Evolutionary conservation across 2,888 invertebrate species (phyloP).

Genomic region (Phanerotoma sp.): DNA sequence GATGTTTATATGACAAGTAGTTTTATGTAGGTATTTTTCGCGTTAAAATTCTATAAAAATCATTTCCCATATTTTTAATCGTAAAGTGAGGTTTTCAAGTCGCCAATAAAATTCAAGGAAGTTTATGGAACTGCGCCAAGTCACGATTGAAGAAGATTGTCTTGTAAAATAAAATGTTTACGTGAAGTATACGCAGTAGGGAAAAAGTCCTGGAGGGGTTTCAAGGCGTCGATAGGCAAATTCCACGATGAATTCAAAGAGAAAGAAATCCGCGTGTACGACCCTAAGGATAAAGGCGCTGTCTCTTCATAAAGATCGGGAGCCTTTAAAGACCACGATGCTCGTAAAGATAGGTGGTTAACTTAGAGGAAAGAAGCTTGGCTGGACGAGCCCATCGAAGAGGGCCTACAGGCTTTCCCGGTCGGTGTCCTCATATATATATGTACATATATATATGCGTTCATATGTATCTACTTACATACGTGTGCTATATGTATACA

Average conservation of each 20-base stretch:
- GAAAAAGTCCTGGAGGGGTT: slow-evolving; percentile 4
- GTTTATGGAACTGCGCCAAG: slow-evolving; percentile 7
- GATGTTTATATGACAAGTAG: no score
- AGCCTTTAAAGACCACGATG: slow-evolving; percentile 29
- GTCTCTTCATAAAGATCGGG: slow-evolving; percentile 21
- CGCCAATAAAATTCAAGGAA: not conserved
- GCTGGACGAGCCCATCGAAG: slow-evolving; percentile 26
- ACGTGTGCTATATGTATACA: no score
- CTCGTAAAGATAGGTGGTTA: slow-evolving; percentile 35
- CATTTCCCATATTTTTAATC: not conserved
- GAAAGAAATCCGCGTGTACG: not conserved
- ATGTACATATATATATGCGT: no score
- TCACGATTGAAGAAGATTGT: slow-evolving; percentile 15
- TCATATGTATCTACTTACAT: no score
- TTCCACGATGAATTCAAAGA: slow-evolving; percentile 14
- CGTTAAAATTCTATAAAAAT: no score
- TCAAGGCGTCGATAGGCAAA: slow-evolving; percentile 20
- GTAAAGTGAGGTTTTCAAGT: not conserved
- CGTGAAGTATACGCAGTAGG: slow-evolving; percentile 8
- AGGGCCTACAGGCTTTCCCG: not conserved
- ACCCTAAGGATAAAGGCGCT: slow-evolving; percentile 27
- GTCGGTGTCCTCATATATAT: no score
- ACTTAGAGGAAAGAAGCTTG: slow-evolving; percentile 23
- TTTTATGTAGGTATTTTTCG: no score
- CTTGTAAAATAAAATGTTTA: slow-evolving; percentile 12